Conservation (phyloP, 1,140 invertebrate genomes). For the Delia radicum region DNA sequence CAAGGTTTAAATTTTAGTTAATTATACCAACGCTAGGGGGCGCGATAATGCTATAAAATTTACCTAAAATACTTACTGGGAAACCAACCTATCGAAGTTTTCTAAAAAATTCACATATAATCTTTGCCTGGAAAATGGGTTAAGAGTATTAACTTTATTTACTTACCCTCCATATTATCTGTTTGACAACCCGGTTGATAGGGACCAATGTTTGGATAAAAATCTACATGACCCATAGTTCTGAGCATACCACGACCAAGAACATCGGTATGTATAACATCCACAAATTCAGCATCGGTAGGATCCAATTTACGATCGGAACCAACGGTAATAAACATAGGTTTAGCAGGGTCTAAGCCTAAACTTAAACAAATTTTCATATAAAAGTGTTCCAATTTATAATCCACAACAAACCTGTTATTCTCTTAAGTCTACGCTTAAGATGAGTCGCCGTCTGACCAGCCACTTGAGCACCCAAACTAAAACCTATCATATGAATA, state of each 20-base stretch:
- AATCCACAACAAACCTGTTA: conserved; percentile 56
- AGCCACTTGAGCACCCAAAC: conserved; percentile 83
- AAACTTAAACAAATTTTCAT: neutral
- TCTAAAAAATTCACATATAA: too few species aligned
- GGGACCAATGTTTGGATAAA: conserved; percentile 65
- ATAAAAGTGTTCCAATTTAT: neutral
- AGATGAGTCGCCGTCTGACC: conserved; percentile 73
- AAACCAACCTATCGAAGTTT: too few species aligned
- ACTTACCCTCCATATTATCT: conserved; percentile 60
- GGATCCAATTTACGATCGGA: conserved; percentile 59
- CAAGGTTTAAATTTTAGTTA: too few species aligned
- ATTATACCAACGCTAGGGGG: too few species aligned
- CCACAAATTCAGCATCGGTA: conserved; percentile 60
- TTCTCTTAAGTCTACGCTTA: conserved; percentile 56
- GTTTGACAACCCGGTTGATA: conserved; percentile 63
- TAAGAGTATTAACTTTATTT: conserved; percentile 52
- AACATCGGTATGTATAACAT: conserved; percentile 67
- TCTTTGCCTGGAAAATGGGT: too few species aligned
- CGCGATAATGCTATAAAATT: too few species aligned
- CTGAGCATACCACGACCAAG: conserved; percentile 57
- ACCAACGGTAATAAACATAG: conserved; percentile 59
- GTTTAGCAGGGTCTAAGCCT: conserved; percentile 65
- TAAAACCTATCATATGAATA: conserved; percentile 88
- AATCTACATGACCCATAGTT: conserved; percentile 63
- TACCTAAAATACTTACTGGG: too few species aligned